phyloP scores from a whole-genome alignment of 2,888 invertebrate genomes.

The Synergus japonicus region DNA sequence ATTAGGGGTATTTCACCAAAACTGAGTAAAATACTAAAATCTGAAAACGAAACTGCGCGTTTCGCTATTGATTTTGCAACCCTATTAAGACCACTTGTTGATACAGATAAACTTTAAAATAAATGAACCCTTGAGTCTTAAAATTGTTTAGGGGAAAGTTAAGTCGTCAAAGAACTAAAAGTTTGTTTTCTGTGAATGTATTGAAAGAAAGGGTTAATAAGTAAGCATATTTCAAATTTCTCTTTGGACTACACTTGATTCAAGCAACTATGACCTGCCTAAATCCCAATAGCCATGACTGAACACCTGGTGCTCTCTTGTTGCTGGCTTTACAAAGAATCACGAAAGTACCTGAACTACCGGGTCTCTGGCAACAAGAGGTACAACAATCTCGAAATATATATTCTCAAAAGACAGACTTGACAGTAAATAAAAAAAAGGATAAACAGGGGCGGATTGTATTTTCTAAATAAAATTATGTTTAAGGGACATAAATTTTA shows the following conservation, averaged over 20 bases:
- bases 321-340: conserved; percentile 25
- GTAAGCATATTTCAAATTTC: neutral
- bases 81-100: conserved; percentile 1
- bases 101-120: neutral
- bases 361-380: neutral
- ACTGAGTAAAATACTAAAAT: neutral
- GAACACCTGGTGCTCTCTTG: conserved; percentile 52
- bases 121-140: neutral
- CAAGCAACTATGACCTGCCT: conserved; percentile 42
- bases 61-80: neutral
- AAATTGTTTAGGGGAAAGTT: neutral
- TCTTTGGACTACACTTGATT: conserved; percentile 45
- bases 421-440: conserved; percentile 23
- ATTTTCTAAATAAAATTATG: conserved; percentile 4
- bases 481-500: conserved; percentile 11
- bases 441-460: conserved; percentile 18
- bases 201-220: neutral
- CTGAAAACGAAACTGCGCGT: neutral
- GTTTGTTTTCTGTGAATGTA: neutral
- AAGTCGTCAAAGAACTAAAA: neutral
- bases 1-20: no score
- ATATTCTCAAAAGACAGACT: conserved; percentile 23
- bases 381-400: conserved; percentile 12
- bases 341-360: conserved; percentile 30
- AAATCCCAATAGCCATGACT: conserved; percentile 21